Base-by-base conservation (phyloP, 2,113 vertebrate species). In the Panurus biarmicus region DNA sequence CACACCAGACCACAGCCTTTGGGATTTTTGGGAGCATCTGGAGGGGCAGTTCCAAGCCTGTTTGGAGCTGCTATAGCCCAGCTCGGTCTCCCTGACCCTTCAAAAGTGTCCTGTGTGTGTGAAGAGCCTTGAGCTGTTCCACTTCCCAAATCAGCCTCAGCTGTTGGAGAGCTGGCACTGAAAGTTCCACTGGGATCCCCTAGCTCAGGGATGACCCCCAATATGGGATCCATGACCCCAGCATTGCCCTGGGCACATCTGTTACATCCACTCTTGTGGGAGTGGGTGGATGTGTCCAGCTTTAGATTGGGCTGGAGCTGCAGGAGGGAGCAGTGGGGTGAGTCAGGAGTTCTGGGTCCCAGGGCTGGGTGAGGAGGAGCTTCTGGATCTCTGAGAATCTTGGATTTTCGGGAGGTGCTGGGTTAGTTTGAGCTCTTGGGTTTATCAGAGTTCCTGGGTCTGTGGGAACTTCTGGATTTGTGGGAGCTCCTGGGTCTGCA, bases 181-280 rank as follows among this genome's bases (percentile, higher is more conserved):
- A 22, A 31, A 58, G 25, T 44, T 47, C 75, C 50, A 0, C 25
- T 24, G 56, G 28, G 20, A 28, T 56, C 11, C 23, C 20, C 5
- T 33, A 40, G 16, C 45, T 66, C 18, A 5, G n/a, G 21, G 42
- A 24, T 75, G 42, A 2, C 4, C 36, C 38, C 61, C 57, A 38
- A 0, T 7, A 0, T 9, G 28, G 20, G 33, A 36, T 48, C 74
- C 21, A 6, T 3, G 1, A 45, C 3, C 44, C 6, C 7, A 45
- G 6, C 9, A 4, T 5, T 25, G 22, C 9, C 48, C 38, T 3
- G 35, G 60, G 2, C 45, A 16, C 11, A 1, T 57, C 50, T 33
- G 48, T 22, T 79, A 50, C 22, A 11, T 50, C 44, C 36, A 5
- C 14, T 65, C 62, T 2, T 2, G n/a, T 12, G 20, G 56, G 61